A percentile compares a stretch with the other conserved stretches of the same genome.
Evolutionary conservation across 2,797 vertebrate species (phyloP).

Genomic region (Hoplostethus mediterraneus): DNA sequence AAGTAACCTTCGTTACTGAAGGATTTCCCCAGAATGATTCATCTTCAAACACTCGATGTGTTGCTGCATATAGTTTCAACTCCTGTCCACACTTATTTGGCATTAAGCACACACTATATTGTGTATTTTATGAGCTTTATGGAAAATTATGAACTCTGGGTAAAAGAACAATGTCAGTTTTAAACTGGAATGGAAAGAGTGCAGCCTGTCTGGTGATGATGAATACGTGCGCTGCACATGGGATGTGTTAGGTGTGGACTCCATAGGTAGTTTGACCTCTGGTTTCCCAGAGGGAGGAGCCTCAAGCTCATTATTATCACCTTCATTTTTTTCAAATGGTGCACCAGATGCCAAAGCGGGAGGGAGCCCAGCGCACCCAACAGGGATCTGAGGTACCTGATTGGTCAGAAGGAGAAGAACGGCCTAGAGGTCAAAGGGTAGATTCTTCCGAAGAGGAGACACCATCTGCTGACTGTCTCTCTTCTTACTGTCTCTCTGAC

Average conservation of each 20-base stretch:
- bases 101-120: neutral
- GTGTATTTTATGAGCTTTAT: neutral
- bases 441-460: slow-evolving; percentile 73
- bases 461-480: slow-evolving; percentile 77
- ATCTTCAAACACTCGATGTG: slow-evolving; percentile 6
- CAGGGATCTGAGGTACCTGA: slow-evolving; percentile 67
- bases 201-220: slow-evolving; percentile 24
- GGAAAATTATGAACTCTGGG: neutral
- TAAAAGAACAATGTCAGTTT: neutral
- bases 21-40: slow-evolving; percentile 1
- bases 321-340: slow-evolving; percentile 72
- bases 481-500: slow-evolving; percentile 33
- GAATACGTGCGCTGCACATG: slow-evolving; percentile 39
- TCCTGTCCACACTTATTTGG: neutral
- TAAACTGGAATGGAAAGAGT: neutral
- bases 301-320: slow-evolving; percentile 79
- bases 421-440: slow-evolving; percentile 75
- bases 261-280: slow-evolving; percentile 77
- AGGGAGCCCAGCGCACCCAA: slow-evolving; percentile 68
- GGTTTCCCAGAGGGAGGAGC: slow-evolving; percentile 61
- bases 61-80: neutral
- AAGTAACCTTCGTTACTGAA: neutral
- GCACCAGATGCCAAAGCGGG: slow-evolving; percentile 81
- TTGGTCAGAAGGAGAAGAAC: slow-evolving; percentile 73
- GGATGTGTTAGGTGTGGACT: slow-evolving; percentile 67